Evolutionary conservation across 2,113 vertebrate species (phyloP).

Genomic region (Phalacrocorax brasilianus): DNA sequence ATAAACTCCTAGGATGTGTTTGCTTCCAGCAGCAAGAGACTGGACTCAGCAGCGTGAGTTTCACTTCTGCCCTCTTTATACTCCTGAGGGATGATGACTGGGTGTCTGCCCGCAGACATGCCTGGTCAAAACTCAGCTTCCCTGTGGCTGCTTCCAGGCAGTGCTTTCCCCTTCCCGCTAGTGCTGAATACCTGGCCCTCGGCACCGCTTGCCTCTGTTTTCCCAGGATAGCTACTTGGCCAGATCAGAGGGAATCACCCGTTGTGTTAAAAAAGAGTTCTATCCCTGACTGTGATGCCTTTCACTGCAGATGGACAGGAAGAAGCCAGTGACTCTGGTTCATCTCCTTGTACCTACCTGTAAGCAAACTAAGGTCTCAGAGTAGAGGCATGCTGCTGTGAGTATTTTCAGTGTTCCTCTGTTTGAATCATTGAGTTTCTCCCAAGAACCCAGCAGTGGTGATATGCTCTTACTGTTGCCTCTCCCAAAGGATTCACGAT

Average conservation of each 20-base stretch:
- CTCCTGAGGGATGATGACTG: rapidly evolving
- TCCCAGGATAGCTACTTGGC: neutral
- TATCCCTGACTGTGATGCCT: rapidly evolving
- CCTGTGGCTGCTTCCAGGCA: neutral
- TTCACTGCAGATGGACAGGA: neutral
- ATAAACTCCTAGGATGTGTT: neutral
- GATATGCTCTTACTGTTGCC: neutral
- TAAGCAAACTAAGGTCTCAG: neutral
- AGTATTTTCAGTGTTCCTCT: neutral
- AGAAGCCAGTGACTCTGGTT: rapidly evolving
- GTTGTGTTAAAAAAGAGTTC: rapidly evolving
- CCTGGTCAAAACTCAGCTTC: neutral
- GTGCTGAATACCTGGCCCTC: neutral
- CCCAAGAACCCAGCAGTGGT: neutral
- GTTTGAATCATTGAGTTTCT: rapidly evolving
- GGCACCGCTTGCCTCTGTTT: neutral
- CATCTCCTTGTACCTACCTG: neutral
- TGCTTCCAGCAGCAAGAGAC: neutral
- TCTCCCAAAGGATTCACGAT: neutral
- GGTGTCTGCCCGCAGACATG: rapidly evolving
- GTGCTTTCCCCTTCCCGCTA: neutral
- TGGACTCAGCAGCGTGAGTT: neutral
- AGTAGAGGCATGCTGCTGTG: rapidly evolving
- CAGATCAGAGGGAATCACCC: neutral
- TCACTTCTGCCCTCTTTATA: no score